A percentile compares a stretch with the other conserved stretches of the same genome.
Evolutionary conservation across 1,140 invertebrate species (phyloP).

Genomic region (Amphibalanus amphitrite): DNA sequence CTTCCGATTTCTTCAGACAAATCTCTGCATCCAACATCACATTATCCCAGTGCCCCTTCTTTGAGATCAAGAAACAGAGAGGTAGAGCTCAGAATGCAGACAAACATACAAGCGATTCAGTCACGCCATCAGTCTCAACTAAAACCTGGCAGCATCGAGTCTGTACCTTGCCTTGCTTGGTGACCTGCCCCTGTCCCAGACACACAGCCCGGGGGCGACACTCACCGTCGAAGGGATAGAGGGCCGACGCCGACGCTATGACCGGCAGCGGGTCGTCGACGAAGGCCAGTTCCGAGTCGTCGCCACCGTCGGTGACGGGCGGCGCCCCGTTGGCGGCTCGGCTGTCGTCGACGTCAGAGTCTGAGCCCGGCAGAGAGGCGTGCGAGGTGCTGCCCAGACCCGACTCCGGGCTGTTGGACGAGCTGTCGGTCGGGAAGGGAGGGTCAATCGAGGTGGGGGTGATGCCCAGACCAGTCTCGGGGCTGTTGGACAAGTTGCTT

Average conservation of each 20-base stretch:
- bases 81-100: too few species aligned
- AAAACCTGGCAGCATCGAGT: too few species aligned
- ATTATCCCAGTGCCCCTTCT: too few species aligned
- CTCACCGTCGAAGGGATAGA: constrained; percentile 91
- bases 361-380: constrained; percentile 54
- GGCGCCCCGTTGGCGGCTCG: constrained; percentile 7
- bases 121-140: too few species aligned
- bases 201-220: not conserved
- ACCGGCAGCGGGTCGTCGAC: constrained; percentile 45
- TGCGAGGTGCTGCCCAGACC: constrained; percentile 55
- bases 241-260: constrained; percentile 70
- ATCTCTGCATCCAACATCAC: too few species aligned
- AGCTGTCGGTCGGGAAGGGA: not conserved
- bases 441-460: not conserved
- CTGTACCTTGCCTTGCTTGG: too few species aligned
- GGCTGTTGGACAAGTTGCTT: not conserved
- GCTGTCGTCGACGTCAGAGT: constrained; percentile 47
- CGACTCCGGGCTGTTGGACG: constrained; percentile 53
- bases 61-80: too few species aligned
- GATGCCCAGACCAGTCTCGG: too few species aligned
- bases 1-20: too few species aligned
- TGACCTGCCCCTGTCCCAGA: not conserved
- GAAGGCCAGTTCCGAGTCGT: constrained; percentile 17
- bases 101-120: too few species aligned
- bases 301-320: constrained; percentile 17